These are phyloP conservation scores for Vicugna pacos DNA, from an alignment of 2,113 vertebrate species.

Conservation along the genomic window DNA sequence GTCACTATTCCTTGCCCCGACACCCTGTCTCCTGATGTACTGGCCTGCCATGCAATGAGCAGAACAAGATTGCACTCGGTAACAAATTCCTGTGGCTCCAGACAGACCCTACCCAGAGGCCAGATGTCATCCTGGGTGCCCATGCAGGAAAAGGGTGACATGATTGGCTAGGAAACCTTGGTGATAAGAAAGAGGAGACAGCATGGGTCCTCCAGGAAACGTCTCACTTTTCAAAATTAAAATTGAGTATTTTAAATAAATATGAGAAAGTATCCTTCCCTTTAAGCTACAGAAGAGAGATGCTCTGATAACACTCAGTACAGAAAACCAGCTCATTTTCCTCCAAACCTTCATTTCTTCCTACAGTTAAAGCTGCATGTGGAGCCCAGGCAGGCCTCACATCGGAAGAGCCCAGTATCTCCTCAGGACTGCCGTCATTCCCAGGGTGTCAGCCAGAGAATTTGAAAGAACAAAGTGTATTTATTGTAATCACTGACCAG, in stretches of 20 bases:
- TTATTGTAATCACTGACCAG: constrained; percentile 48
- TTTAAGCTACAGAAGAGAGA: neutral
- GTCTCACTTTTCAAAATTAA: neutral
- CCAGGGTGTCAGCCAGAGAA: neutral
- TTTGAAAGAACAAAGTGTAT: constrained; percentile 43
- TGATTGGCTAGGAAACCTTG: neutral
- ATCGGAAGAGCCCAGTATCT: neutral
- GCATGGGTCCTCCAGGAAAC: neutral
- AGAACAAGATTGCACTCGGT: too few relatives aligned
- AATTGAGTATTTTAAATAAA: neutral
- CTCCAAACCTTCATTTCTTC: neutral
- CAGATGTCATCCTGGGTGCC: neutral
- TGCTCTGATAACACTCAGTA: neutral
- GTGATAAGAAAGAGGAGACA: neutral
- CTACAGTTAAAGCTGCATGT: too few relatives aligned
- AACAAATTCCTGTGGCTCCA: neutral
- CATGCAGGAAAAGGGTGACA: neutral
- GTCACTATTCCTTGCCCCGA: too few relatives aligned
- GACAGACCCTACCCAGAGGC: neutral
- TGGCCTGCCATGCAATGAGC: too few relatives aligned
- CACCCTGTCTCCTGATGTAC: too few relatives aligned
- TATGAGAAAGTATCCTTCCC: neutral
- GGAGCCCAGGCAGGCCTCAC: fast-evolving
- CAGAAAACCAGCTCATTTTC: neutral
- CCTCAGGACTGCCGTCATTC: neutral